Evolutionary conservation across 2,888 invertebrate species (phyloP), one percentile per base, ranked within the genome.

Genomic region (Heteropelma amictum): DNA sequence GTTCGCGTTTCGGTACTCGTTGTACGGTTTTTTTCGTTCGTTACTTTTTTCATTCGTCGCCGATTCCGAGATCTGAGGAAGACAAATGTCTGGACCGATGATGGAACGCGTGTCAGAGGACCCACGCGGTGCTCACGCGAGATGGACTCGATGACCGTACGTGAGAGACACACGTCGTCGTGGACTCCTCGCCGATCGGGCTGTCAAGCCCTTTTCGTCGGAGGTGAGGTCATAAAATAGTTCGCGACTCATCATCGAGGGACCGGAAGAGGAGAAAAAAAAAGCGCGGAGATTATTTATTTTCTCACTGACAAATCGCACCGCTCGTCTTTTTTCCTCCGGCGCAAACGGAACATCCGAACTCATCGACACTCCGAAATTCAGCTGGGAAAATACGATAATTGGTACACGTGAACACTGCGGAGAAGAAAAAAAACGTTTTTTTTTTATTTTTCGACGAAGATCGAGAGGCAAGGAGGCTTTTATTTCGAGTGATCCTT

Each of bases 81-180:
- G n/a, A 30, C 30, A 64, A 30, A 72, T 72, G 76, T 47, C 45
- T 47, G 56, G 51, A 49, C 14, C 12, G 28, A 19, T 19, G 10
- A 21, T 21, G 17, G 56, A 10, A 38, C 28, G 49, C 12, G 42
- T 63, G 61, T 60, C 40, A 45, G 56, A 47, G 49, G 65, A 33
- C 2, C 35, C 38, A 14, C 58, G 64, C 10, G 64, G 49, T 35
- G 42, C 45, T 54, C 14, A 60, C 45, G 69, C 21, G n/a, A 56
- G 33, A 7, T 14, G 69, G 74, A 74, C 74, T 54, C 67, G 76
- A 76, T 72, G 76, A 76, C 71, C 71, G 45, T 47, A 14, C 54
- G 47, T 47, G 33, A 63, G 45, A 56, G 54, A 47, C 47, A 42
- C 49, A 47, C 67, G 67, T 61, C 67, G 61, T 67, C 61, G 75